Evolutionary conservation across 2,888 invertebrate genomes (phyloP).

Genomic region (Alsophila aescularia): DNA sequence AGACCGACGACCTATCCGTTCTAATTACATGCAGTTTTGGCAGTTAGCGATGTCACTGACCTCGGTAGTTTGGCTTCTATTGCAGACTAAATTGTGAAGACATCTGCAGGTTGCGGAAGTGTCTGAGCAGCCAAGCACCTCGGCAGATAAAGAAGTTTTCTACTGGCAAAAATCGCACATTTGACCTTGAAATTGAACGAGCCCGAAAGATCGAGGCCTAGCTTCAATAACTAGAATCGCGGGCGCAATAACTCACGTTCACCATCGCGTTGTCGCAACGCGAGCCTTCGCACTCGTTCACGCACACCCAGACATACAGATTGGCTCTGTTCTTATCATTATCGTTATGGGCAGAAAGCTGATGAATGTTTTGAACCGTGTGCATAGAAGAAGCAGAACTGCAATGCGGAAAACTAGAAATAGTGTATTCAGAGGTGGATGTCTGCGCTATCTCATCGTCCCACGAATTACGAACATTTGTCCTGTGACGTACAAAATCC

Average conservation of each 20-base stretch:
- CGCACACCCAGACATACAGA: too few species aligned
- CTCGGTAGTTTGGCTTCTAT: too few species aligned
- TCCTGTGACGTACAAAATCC: too few species aligned
- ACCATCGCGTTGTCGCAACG: background rate
- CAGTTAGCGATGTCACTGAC: too few species aligned
- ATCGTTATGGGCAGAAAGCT: background rate
- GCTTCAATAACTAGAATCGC: too few species aligned
- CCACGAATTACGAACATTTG: constrained; percentile 4
- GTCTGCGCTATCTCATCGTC: background rate
- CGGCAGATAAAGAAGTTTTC: background rate
- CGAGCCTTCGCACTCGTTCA: too few species aligned
- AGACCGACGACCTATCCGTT: too few species aligned
- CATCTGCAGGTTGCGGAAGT: background rate
- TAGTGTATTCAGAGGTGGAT: constrained; percentile 2
- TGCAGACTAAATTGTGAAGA: constrained; percentile 11
- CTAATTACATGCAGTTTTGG: too few species aligned
- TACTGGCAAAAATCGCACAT: constrained; percentile 4
- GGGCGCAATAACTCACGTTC: background rate
- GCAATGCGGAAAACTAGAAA: background rate
- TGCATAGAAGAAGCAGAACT: background rate
- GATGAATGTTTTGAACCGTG: constrained; percentile 4
- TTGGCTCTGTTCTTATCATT: constrained; percentile 17
- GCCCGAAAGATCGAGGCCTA: background rate
- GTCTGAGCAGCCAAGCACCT: background rate
- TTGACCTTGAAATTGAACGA: background rate